Conservation (phyloP, 2,113 vertebrate species). For the Nothoprocta perdicaria region DNA sequence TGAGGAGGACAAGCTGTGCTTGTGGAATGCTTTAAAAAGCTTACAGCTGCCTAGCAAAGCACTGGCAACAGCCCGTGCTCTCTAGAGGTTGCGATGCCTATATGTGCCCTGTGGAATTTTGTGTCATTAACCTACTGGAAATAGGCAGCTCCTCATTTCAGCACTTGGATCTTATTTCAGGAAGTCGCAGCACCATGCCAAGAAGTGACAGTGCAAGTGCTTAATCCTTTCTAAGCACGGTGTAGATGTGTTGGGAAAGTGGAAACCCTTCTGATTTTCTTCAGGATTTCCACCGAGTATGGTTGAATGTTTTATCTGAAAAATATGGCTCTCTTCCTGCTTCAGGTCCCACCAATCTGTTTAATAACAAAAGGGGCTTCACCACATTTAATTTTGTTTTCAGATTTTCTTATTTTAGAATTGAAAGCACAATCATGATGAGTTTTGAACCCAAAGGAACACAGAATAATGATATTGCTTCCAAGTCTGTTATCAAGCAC, state of each 20-base stretch:
- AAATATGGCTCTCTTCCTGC: not conserved
- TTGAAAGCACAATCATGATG: not conserved
- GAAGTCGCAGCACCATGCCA: slow-evolving; percentile 26
- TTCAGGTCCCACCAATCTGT: not conserved
- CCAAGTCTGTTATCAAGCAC: not conserved
- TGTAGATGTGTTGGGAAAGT: not conserved
- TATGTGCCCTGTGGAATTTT: not conserved
- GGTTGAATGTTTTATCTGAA: not conserved
- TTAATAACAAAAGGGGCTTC: not conserved
- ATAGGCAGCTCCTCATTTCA: slow-evolving; percentile 25
- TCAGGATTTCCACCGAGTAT: not conserved
- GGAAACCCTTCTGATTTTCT: not conserved
- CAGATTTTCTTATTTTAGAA: not conserved
- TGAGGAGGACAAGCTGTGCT: slow-evolving; percentile 8
- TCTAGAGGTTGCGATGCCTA: not conserved
- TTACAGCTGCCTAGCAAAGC: not conserved
- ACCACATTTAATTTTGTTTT: not conserved
- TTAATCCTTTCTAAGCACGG: slow-evolving; percentile 39
- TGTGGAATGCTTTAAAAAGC: slow-evolving; percentile 28
- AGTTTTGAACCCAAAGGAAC: not conserved
- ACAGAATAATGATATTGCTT: not conserved
- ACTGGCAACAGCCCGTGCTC: not conserved
- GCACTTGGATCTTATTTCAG: slow-evolving; percentile 11
- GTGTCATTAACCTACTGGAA: not conserved
- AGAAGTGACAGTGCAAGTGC: not conserved